Percentiles rank a stretch among this genome's conserved stretches.
Conservation (phyloP, 1,140 invertebrate species). For the Melipona quadrifasciata region DNA sequence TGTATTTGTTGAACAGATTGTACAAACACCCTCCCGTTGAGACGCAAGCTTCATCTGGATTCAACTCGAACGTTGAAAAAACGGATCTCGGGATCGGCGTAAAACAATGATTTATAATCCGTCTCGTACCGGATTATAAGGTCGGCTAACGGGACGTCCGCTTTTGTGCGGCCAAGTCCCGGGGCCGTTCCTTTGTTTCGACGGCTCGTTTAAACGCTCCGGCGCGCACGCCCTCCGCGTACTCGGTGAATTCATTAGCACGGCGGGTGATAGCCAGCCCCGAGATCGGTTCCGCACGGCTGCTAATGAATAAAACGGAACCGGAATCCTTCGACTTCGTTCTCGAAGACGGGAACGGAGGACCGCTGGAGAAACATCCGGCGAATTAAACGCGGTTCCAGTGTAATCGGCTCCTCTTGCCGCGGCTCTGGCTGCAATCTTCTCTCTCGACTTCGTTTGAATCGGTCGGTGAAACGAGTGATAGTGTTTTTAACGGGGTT, state of each 20-base stretch:
- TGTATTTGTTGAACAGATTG: no score
- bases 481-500: no score
- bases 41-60: neutral
- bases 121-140: slow-evolving; percentile 20
- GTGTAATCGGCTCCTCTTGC: no score
- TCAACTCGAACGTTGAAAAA: slow-evolving; percentile 16
- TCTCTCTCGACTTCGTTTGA: no score
- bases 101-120: slow-evolving; percentile 28
- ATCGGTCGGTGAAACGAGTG: no score
- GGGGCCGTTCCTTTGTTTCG: slow-evolving; percentile 23
- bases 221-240: neutral
- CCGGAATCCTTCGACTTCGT: neutral
- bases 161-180: neutral
- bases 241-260: slow-evolving; percentile 22
- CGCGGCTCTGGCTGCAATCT: no score
- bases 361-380: neutral
- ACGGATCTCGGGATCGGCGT: neutral
- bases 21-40: neutral
- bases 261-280: neutral
- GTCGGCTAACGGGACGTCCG: slow-evolving; percentile 3
- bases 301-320: slow-evolving; percentile 27
- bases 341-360: neutral
- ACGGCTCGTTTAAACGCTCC: slow-evolving; percentile 19
- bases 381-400: neutral
- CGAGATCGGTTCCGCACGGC: slow-evolving; percentile 1